These are phyloP conservation scores for Lithosia quadra DNA, from an alignment of 2,888 invertebrate genomes.

Conservation along the genomic window DNA sequence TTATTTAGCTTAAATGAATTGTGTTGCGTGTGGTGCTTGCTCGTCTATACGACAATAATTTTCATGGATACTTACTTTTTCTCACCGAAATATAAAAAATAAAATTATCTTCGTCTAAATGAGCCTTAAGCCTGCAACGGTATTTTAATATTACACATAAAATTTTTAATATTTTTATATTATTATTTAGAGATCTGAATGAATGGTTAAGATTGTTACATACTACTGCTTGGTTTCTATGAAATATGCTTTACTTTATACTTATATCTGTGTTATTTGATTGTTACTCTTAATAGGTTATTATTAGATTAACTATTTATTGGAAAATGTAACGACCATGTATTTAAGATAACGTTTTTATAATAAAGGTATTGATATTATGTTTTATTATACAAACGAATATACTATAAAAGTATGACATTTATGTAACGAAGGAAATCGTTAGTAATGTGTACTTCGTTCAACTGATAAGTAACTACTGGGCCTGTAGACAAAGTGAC, in stretches of 20 bases:
- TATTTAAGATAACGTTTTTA: constrained; percentile 44
- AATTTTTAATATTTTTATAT: constrained; percentile 41
- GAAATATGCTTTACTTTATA: constrained; percentile 46
- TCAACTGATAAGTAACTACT: too few relatives aligned
- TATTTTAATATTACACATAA: constrained; percentile 18
- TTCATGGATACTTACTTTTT: background rate
- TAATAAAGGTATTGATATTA: constrained; percentile 43
- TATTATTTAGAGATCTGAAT: constrained; percentile 67
- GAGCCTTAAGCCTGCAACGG: background rate
- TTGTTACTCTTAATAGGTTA: constrained; percentile 51
- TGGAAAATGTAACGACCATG: constrained; percentile 53
- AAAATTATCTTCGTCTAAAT: constrained; percentile 13
- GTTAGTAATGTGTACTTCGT: background rate
- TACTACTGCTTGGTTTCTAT: constrained; percentile 43
- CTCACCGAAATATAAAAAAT: background rate
- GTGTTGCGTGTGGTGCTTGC: constrained; percentile 52
- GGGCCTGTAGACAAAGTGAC: too few relatives aligned
- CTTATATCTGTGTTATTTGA: constrained; percentile 53
- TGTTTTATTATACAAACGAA: constrained; percentile 37
- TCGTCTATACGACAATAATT: background rate
- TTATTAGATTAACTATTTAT: constrained; percentile 65
- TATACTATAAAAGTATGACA: background rate
- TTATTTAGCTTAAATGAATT: constrained; percentile 41
- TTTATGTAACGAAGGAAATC: background rate
- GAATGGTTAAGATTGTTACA: constrained; percentile 38